Evolutionary conservation across 2,113 vertebrate genomes (phyloP).

Genomic region (Psophia crepitans): DNA sequence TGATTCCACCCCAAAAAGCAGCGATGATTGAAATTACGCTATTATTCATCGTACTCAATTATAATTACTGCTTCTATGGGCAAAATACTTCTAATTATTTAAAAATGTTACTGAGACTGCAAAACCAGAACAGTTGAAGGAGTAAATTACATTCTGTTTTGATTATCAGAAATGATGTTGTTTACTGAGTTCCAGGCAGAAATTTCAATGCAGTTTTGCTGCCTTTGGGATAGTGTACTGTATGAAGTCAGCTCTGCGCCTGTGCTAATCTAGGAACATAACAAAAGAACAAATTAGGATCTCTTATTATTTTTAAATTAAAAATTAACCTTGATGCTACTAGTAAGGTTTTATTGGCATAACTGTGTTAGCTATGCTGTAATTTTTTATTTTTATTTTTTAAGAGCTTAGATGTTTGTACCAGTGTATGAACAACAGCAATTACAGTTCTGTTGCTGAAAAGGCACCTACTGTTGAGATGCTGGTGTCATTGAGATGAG

Average conservation of each 20-base stretch:
- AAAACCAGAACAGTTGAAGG: not conserved
- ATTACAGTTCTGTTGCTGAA: not conserved
- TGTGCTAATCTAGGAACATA: not conserved
- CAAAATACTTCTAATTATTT: not conserved
- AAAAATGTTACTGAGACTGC: not conserved
- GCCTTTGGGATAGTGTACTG: not conserved
- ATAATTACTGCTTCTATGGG: not conserved
- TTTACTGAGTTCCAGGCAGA: not conserved
- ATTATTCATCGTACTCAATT: not conserved
- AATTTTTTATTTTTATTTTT: not conserved
- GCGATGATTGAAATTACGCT: not conserved
- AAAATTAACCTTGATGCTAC: not conserved
- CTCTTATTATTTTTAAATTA: not conserved
- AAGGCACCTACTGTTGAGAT: not conserved
- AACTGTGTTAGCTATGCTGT: not conserved
- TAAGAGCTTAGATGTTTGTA: not conserved
- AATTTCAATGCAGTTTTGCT: not conserved
- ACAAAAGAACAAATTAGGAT: not conserved
- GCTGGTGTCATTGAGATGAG: not conserved
- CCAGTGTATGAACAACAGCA: not conserved
- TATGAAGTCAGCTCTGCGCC: not conserved
- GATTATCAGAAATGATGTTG: not conserved
- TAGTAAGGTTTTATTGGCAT: not conserved
- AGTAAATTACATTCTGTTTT: not conserved
- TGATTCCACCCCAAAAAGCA: not conserved